These are phyloP conservation scores for Gambusia holbrooki DNA, from an alignment of 2,113 vertebrate genomes.

Conservation along the genomic window DNA sequence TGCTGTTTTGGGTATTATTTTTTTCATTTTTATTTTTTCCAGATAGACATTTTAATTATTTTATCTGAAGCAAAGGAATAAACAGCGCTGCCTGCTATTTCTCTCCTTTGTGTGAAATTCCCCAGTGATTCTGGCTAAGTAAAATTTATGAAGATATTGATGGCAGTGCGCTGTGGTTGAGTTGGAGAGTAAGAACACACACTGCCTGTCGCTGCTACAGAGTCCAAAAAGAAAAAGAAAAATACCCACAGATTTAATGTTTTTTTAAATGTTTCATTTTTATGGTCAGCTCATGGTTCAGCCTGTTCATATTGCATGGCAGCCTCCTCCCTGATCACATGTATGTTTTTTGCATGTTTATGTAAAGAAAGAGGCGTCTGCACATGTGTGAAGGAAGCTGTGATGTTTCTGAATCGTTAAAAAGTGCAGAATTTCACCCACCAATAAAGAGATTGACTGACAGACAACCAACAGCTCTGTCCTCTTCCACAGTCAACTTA, in stretches of 20 bases:
- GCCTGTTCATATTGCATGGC: slow-evolving; percentile 56
- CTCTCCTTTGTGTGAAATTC: not conserved
- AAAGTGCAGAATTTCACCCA: not conserved
- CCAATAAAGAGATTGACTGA: slow-evolving; percentile 19
- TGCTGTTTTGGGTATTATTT: no score
- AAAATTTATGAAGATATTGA: not conserved
- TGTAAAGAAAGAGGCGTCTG: slow-evolving; percentile 8
- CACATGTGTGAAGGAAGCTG: not conserved
- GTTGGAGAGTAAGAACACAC: not conserved
- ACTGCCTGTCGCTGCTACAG: not conserved
- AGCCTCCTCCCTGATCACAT: slow-evolving; percentile 27
- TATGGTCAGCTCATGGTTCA: slow-evolving; percentile 34
- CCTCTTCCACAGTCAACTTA: slow-evolving; percentile 30
- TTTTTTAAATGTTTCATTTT: slow-evolving; percentile 4
- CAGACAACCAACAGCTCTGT: slow-evolving; percentile 22
- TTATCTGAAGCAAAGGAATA: not conserved
- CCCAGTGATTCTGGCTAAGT: not conserved
- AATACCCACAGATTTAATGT: not conserved
- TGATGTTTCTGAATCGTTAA: not conserved
- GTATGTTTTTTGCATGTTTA: slow-evolving; percentile 21
- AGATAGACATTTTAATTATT: not conserved
- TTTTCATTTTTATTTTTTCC: no score
- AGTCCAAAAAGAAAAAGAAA: not conserved
- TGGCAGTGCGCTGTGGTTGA: not conserved
- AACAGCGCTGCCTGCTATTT: not conserved